Conservation (phyloP, 2,113 vertebrate species). For the Hirundichthys speculiger region DNA sequence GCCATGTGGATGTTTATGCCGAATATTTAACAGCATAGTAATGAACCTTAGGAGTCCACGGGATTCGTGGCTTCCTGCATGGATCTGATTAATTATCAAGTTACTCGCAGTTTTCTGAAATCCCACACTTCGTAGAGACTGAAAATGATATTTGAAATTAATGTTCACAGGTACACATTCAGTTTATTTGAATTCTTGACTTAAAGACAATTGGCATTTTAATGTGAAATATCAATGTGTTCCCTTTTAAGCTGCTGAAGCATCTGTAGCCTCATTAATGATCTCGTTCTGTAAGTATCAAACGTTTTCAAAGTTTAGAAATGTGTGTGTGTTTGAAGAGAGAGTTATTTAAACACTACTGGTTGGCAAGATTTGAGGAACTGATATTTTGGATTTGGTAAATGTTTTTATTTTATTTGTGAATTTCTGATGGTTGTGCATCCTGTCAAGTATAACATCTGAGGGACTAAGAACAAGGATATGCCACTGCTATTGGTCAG, state of each 20-base stretch:
- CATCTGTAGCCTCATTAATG: conserved; percentile 28
- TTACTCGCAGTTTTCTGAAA: conserved; percentile 22
- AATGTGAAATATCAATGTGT: conserved; percentile 57
- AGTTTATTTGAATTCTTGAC: conserved; percentile 22
- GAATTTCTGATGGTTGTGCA: conserved; percentile 53
- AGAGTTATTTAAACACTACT: conserved; percentile 64
- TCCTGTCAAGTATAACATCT: conserved; percentile 34
- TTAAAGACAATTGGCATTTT: conserved; percentile 57
- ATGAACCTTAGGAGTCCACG: conserved; percentile 8
- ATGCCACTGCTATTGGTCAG: conserved; percentile 33
- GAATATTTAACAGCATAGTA: conserved; percentile 21
- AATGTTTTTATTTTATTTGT: conserved; percentile 47
- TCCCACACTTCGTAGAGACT: conserved; percentile 9
- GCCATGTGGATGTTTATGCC: conserved; percentile 7
- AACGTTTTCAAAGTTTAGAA: conserved; percentile 61
- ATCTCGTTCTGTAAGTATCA: conserved; percentile 49
- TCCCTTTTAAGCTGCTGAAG: conserved; percentile 44
- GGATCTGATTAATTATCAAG: conserved; percentile 7
- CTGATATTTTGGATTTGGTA: conserved; percentile 36
- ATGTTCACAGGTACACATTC: conserved; percentile 21
- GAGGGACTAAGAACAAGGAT: conserved; percentile 37
- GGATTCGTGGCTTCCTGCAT: not conserved
- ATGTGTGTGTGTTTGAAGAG: conserved; percentile 71
- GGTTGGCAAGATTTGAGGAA: conserved; percentile 36
- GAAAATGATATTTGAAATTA: conserved; percentile 25